Evolutionary conservation across 1,140 invertebrate species (phyloP), one percentile per base, ranked within the genome.

Genomic region (Bombus waltoni): DNA sequence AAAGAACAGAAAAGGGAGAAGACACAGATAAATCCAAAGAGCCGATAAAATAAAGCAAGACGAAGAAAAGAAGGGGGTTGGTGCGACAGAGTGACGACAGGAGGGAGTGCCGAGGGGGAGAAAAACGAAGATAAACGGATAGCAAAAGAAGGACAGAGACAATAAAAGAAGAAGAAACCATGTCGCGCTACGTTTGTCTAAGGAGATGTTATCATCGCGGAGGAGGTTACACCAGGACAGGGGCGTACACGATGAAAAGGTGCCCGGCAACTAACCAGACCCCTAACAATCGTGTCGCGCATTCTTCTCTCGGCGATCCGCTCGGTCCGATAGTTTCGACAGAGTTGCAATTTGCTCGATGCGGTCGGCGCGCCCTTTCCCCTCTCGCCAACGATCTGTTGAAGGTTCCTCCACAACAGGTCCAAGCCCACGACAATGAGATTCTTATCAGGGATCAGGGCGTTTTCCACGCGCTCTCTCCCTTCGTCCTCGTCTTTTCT

Each of bases 341-440:
- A 93, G 92, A 93, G 90, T 93, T 91, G 92, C 92, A 93, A 93
- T 93, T 93, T 93, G 92, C 91, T 92, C 88, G 90, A 91, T 92
- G 91, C 87, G 91, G 90, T 89, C 62, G 80, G 66, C 84, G 59
- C 84, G 57, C 53, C 81, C 59, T 90, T 73, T 28, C 35, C 22
- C 32, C n/a, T 59, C 44, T 28, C 38, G 10, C 59, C 59, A 44
- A 72, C 70, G 11, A 3, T 44, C 71, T 5, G 57, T 40, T 87
- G 77, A 85, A 75, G 86, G 74, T n/a, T 88, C 79, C 72, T 83
- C 71, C 86, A 83, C 88, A 86, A 66, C 83, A 66, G 32, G 13
- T 18, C 85, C 76, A 53, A 75, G 35, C 28, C 82, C 71, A 76
- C 70, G 83, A 90, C 89, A 90, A 90, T 90, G 77, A 90, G 89